A percentile compares a stretch with the other conserved stretches of the same genome.
Conservation (phyloP, 2,797 vertebrate species). For the Acipenser oxyrinchus region DNA sequence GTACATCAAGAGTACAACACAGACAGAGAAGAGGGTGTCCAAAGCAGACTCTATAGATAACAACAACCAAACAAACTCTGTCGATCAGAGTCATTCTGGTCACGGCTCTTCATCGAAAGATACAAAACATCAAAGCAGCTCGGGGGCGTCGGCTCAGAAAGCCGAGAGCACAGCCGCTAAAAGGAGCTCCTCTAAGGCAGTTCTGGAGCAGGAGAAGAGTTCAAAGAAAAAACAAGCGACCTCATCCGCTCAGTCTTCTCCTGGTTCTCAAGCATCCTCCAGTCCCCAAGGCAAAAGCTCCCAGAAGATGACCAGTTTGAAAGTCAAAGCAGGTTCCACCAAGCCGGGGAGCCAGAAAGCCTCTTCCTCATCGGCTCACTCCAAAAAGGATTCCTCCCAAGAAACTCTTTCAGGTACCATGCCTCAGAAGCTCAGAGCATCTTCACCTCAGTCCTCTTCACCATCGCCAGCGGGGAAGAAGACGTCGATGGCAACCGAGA, state of each 20-base stretch:
- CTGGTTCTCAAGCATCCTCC: constrained; percentile 53
- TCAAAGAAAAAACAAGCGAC: constrained; percentile 69
- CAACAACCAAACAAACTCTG: constrained; percentile 82
- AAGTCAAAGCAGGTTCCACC: constrained; percentile 61
- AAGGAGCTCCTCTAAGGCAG: constrained; percentile 55
- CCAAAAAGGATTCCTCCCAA: constrained; percentile 57
- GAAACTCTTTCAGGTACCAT: constrained; percentile 31
- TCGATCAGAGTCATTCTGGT: constrained; percentile 77
- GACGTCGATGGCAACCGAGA: constrained; percentile 39
- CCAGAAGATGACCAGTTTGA: constrained; percentile 62
- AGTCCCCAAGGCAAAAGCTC: constrained; percentile 63
- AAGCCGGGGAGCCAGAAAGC: constrained; percentile 59
- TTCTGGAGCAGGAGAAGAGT: constrained; percentile 62
- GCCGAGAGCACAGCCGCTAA: constrained; percentile 50
- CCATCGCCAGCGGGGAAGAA: constrained; percentile 62
- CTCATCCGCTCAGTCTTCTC: constrained; percentile 58
- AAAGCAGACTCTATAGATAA: constrained; percentile 75
- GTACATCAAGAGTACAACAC: constrained; percentile 59
- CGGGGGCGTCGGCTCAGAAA: constrained; percentile 51
- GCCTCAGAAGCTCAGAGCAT: constrained; percentile 62
- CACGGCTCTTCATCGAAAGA: constrained; percentile 79
- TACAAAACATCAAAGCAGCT: constrained; percentile 61
- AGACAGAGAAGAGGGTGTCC: constrained; percentile 57
- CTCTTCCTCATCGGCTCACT: constrained; percentile 58
- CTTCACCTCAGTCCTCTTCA: constrained; percentile 58